Percentiles rank a stretch among this genome's conserved stretches.
These are phyloP conservation scores for Smutsia temminckii DNA, from an alignment of 2,797 vertebrate species.

Conservation along the genomic window DNA sequence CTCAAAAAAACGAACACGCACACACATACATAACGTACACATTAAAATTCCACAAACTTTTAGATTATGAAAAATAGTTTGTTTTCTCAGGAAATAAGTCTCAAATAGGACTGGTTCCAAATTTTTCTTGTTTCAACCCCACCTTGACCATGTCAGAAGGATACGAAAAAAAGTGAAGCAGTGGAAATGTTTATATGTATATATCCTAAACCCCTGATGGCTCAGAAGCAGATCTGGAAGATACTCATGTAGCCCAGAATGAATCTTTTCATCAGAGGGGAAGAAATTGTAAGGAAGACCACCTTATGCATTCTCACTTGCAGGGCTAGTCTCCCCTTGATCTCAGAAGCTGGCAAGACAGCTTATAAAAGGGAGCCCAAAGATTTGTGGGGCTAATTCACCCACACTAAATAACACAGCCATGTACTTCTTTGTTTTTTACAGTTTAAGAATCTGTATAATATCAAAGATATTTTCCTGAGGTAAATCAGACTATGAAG, in stretches of 20 bases:
- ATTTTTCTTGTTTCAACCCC: conserved; percentile 18
- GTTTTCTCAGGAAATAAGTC: conserved; percentile 51
- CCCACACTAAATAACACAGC: neutral
- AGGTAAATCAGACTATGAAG: neutral
- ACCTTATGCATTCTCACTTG: neutral
- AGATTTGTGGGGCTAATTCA: neutral
- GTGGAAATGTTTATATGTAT: conserved; percentile 3
- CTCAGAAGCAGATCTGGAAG: neutral
- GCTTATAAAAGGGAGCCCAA: neutral
- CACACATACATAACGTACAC: neutral
- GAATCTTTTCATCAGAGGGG: neutral
- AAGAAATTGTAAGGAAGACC: neutral
- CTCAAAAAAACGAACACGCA: neutral
- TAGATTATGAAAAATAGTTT: conserved; percentile 57
- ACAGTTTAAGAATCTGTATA: neutral
- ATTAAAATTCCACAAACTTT: conserved; percentile 53
- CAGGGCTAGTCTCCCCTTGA: neutral
- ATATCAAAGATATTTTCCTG: neutral
- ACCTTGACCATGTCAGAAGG: conserved; percentile 23
- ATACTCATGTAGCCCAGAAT: neutral
- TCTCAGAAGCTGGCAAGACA: neutral
- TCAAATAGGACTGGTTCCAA: conserved; percentile 42
- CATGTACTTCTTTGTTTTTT: neutral
- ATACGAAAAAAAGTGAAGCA: neutral
- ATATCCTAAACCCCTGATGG: neutral